These are phyloP conservation scores for Drosophila grimshawi DNA, from an alignment of 1,140 invertebrate species.

Conservation along the genomic window DNA sequence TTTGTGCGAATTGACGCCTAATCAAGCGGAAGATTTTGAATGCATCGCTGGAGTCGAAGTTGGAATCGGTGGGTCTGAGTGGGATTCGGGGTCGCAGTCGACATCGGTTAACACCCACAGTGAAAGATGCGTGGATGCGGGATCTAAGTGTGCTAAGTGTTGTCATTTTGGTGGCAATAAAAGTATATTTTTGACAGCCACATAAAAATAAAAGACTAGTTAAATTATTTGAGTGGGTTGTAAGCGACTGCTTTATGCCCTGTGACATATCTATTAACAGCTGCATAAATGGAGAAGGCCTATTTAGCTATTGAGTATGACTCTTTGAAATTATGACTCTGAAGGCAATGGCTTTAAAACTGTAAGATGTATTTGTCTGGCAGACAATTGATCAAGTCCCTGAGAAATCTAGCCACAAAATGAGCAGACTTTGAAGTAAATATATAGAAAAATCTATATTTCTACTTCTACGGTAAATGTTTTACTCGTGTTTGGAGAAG, in stretches of 20 bases:
- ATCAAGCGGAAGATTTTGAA: conserved; percentile 84
- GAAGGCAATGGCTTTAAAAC: too few relatives aligned
- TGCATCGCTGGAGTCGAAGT: conserved; percentile 45
- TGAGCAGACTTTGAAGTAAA: too few relatives aligned
- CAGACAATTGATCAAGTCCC: too few relatives aligned
- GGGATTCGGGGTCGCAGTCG: conserved; percentile 1
- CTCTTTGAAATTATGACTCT: too few relatives aligned
- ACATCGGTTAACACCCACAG: conserved; percentile 59
- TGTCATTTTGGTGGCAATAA: conserved; percentile 83
- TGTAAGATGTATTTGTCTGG: too few relatives aligned
- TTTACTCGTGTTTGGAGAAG: too few relatives aligned
- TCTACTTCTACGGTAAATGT: too few relatives aligned
- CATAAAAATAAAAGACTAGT: conserved; percentile 47
- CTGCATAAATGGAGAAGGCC: too few relatives aligned
- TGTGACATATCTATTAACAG: background rate
- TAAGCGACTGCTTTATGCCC: background rate
- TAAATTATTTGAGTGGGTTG: background rate
- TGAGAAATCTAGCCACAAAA: too few relatives aligned
- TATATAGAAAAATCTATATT: too few relatives aligned
- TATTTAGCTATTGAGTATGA: too few relatives aligned
- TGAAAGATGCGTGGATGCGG: conserved; percentile 3
- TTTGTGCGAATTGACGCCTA: conserved; percentile 81
- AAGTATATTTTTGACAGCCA: conserved; percentile 81
- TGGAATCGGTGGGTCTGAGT: too few relatives aligned
- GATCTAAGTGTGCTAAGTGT: conserved; percentile 57